Percentiles rank a stretch among this genome's conserved stretches.
These are phyloP conservation scores for Idaea dimidiata DNA, from an alignment of 2,888 invertebrate genomes.

Conservation along the genomic window DNA sequence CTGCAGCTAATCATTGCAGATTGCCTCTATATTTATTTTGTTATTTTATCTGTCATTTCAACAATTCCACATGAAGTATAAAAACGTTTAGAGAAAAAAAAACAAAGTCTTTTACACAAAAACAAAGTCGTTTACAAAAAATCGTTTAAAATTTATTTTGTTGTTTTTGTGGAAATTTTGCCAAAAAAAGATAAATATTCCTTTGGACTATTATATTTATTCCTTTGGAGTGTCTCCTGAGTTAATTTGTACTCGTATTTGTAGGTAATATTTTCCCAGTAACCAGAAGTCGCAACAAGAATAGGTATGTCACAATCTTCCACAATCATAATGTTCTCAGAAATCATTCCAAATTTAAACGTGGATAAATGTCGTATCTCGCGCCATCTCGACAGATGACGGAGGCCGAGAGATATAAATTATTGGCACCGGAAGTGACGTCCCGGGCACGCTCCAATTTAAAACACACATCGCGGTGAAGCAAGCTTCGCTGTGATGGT, in stretches of 20 bases:
- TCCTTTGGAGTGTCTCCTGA: too few relatives aligned
- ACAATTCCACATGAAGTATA: too few relatives aligned
- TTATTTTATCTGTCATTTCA: too few relatives aligned
- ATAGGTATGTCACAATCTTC: slow-evolving; percentile 59
- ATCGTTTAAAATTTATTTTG: too few relatives aligned
- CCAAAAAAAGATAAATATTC: not conserved
- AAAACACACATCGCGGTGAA: slow-evolving; percentile 57
- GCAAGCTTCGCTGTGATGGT: slow-evolving; percentile 31
- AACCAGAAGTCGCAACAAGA: slow-evolving; percentile 33
- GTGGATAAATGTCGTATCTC: slow-evolving; percentile 70
- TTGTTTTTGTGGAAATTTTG: not conserved
- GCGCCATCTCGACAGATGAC: slow-evolving; percentile 71
- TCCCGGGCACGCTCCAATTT: slow-evolving; percentile 73
- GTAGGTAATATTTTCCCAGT: too few relatives aligned
- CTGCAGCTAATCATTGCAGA: not conserved
- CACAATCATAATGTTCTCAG: slow-evolving; percentile 66
- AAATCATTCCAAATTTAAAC: slow-evolving; percentile 70
- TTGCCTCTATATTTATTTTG: not conserved
- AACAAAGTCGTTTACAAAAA: too few relatives aligned
- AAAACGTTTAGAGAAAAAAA: too few relatives aligned
- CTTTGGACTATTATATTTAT: not conserved
- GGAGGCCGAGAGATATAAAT: slow-evolving; percentile 75
- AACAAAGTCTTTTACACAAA: too few relatives aligned
- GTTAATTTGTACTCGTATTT: too few relatives aligned
- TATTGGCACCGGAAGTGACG: slow-evolving; percentile 79